Conservation (phyloP, 1,140 invertebrate species). For the Anadara kagoshimensis region DNA sequence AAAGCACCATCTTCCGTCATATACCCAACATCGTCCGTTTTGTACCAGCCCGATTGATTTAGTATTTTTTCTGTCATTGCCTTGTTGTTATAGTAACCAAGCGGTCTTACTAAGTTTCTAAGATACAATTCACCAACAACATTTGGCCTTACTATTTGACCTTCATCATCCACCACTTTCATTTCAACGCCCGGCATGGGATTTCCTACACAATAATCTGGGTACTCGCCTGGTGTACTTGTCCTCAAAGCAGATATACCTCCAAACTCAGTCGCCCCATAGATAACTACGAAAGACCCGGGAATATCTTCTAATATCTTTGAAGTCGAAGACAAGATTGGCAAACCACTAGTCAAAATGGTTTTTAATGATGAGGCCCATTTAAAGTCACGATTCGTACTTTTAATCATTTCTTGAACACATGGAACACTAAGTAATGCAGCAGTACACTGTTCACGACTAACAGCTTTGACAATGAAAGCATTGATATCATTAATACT, state of each 20-base stretch:
- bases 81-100: slow-evolving; percentile 81
- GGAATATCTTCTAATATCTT: slow-evolving; percentile 4
- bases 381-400: background rate
- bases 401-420: slow-evolving; percentile 9
- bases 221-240: background rate
- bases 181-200: slow-evolving; percentile 11
- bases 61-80: slow-evolving; percentile 69
- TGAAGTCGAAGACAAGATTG: background rate
- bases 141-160: background rate
- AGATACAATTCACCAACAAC: slow-evolving; percentile 17
- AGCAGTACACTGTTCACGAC: slow-evolving; percentile 2
- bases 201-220: slow-evolving; percentile 9
- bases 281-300: background rate
- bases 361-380: background rate
- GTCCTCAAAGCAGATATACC: background rate
- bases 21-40: slow-evolving; percentile 71
- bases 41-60: slow-evolving; percentile 72
- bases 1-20: slow-evolving; percentile 44
- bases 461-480: background rate
- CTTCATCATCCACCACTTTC: slow-evolving; percentile 22
- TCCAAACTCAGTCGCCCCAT: slow-evolving; percentile 18
- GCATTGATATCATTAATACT: background rate
- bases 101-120: slow-evolving; percentile 45
- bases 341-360: slow-evolving; percentile 5
- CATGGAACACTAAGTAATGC: background rate